phyloP scores from a whole-genome alignment of 2,888 invertebrate genomes.

The Bellardia bayeri region DNA sequence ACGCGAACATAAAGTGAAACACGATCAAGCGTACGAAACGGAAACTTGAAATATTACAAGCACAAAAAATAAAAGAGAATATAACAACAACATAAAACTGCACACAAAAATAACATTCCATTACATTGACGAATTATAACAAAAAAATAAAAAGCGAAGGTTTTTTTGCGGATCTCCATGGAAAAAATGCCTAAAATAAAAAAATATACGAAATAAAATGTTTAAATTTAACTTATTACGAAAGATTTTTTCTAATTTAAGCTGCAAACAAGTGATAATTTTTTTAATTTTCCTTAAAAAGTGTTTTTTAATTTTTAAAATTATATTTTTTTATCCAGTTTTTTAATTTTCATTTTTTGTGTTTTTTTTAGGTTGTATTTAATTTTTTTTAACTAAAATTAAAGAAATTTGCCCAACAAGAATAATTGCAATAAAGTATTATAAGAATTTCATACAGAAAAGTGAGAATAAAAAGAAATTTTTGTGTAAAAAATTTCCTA shows the following conservation, averaged over 20 bases:
- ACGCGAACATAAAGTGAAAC: slow-evolving; percentile 60
- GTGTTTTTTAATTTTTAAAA: neutral
- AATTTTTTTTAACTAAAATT: neutral
- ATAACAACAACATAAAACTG: slow-evolving; percentile 48
- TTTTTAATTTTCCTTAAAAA: neutral
- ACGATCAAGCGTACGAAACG: slow-evolving; percentile 63
- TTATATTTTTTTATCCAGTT: neutral
- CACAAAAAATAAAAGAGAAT: slow-evolving; percentile 30
- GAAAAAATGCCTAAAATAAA: slow-evolving; percentile 1
- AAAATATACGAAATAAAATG: neutral
- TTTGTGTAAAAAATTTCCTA: slow-evolving; percentile 32
- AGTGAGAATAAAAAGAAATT: slow-evolving; percentile 58
- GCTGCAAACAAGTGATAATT: slow-evolving; percentile 9
- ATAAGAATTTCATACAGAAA: slow-evolving; percentile 51
- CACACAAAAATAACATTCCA: slow-evolving; percentile 65
- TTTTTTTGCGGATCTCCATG: neutral
- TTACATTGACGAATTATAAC: slow-evolving; percentile 63
- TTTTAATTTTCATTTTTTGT: slow-evolving; percentile 16
- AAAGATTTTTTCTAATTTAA: neutral
- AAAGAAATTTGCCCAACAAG: neutral
- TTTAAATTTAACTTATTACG: neutral
- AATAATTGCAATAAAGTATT: neutral
- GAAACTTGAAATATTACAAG: slow-evolving; percentile 53
- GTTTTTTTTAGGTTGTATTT: slow-evolving; percentile 14
- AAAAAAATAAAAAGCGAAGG: slow-evolving; percentile 50